Percentiles rank a stretch among this genome's conserved stretches.
These are phyloP conservation scores for Metallyticus violacea DNA, from an alignment of 2,888 invertebrate species.

Conservation along the genomic window DNA sequence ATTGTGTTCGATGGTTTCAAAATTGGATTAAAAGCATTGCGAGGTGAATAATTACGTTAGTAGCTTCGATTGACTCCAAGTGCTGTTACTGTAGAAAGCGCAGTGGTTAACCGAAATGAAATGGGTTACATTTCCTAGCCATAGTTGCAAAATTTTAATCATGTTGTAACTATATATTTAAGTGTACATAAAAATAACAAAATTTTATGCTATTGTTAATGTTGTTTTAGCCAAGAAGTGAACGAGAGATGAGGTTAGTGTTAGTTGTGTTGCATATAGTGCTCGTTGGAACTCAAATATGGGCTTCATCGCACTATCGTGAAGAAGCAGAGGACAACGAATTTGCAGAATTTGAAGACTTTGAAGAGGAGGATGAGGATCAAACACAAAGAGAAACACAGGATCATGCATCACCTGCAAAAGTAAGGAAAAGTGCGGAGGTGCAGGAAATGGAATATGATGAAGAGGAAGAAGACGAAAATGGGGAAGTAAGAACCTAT, in stretches of 20 bases:
- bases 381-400: constrained; percentile 6
- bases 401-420: neutral
- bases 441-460: constrained; percentile 40
- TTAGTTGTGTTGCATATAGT: constrained; percentile 46
- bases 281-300: constrained; percentile 46
- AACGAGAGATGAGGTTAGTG: constrained; percentile 43
- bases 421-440: constrained; percentile 14
- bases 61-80: too few species aligned
- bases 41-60: too few species aligned
- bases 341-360: constrained; percentile 92
- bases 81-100: too few species aligned
- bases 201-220: neutral
- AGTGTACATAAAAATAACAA: too few species aligned
- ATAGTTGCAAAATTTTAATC: too few species aligned
- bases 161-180: too few species aligned
- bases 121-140: too few species aligned
- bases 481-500: constrained; percentile 55
- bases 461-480: constrained; percentile 54
- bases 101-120: too few species aligned
- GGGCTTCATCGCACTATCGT: constrained; percentile 46
- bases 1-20: too few species aligned
- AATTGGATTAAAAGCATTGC: too few species aligned
- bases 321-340: constrained; percentile 76
- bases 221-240: neutral
- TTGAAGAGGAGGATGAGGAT: constrained; percentile 67